Base-by-base conservation (phyloP, 2,888 invertebrate species). In the Agrochola litura region DNA sequence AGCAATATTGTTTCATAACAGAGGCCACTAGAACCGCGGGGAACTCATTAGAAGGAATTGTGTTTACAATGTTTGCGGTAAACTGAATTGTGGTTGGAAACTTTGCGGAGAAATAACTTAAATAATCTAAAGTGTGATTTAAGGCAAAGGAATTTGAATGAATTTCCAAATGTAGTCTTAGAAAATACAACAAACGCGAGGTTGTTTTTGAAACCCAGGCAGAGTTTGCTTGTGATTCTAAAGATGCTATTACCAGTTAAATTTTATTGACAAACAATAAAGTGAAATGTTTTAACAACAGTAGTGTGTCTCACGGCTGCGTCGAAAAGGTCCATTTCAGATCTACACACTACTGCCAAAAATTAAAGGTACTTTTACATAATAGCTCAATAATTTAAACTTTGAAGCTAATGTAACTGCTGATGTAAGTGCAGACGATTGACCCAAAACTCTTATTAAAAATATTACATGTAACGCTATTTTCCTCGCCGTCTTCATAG, bases 1-100 rank as follows among this genome's bases (percentile, higher is more conserved):
- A 61, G 73, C 76, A 58, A 72, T 79, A 79, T 80, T 73, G 81
- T 87, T 88, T 85, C 83, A 77, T 86, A 88, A 88, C 79, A 67
- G 58, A 69, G 74, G 82, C 87, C 64, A 73, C 63, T 41, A 82
- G 49, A 82, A 73, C 76, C 56, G 81, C 80, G 86, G 56, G 9
- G 43, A 58, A 78, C 56, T 72, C 72, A 78, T 83, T 77, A 75
- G 54, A 49, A 56, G 41, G 64, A 85, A 83, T 85, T 49, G 54
- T 85, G 66, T 81, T 85, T 72, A 68, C 81, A 49, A 71, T 76
- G 85, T 70, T 81, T 73, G 82, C 16, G 81, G 85, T 76, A 37
- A 69, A 46, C 46, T 63, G 71, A 46, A 69, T 68, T 30, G 71
- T 58, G 49, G 71, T 69, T 82, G 43, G 14, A 30, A 71, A 68